Conservation (phyloP, 2,113 vertebrate species). For the Brachyhypopomus gauderio region DNA sequence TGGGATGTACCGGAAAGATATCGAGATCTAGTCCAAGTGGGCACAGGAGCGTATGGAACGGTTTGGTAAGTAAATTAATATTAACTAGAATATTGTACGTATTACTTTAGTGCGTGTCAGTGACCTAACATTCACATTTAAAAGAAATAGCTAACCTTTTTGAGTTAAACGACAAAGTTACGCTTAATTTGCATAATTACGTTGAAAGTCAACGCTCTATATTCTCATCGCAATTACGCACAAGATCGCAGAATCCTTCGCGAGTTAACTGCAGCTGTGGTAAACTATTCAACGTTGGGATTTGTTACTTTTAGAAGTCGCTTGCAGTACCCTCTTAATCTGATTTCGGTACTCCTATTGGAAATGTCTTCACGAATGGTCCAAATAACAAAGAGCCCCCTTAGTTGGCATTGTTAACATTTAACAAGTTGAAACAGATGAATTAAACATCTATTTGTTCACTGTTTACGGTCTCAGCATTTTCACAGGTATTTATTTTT, state of each 20-base stretch:
- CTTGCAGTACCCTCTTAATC: not conserved
- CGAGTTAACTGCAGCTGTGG: not conserved
- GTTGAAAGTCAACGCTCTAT: too few species aligned
- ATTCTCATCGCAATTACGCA: not conserved
- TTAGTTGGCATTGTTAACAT: constrained; percentile 62
- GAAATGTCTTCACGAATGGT: constrained; percentile 57
- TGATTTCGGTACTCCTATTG: constrained; percentile 22
- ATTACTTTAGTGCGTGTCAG: not conserved
- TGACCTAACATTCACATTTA: not conserved
- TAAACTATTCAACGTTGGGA: not conserved
- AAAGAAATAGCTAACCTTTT: not conserved
- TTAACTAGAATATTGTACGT: not conserved
- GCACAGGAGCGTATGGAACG: constrained; percentile 90
- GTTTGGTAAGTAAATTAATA: constrained; percentile 81
- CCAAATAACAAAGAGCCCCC: constrained; percentile 67
- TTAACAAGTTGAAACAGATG: constrained; percentile 58
- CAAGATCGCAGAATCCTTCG: not conserved
- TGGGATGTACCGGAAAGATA: constrained; percentile 90
- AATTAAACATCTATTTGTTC: constrained; percentile 25
- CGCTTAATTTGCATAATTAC: too few species aligned
- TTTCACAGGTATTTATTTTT: too few species aligned
- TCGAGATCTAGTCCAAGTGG: constrained; percentile 84
- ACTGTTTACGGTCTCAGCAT: too few species aligned
- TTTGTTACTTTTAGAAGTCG: not conserved
- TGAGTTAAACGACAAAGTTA: not conserved